Percentiles rank a stretch among this genome's conserved stretches.
Evolutionary conservation across 2,888 invertebrate genomes (phyloP).

Genomic region (Ennomos erosarius): DNA sequence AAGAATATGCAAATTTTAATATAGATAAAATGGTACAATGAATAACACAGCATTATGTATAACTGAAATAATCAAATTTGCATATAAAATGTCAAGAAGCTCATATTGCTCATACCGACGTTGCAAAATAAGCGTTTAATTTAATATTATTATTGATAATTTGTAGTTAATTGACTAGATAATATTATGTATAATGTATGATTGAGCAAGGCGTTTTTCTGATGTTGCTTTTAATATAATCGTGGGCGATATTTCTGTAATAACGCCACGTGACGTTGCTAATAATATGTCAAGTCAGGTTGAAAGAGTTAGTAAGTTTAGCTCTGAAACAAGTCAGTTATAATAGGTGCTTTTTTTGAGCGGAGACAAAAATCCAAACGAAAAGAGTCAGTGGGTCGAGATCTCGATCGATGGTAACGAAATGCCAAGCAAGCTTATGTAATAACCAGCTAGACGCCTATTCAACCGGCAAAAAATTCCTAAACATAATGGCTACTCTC

Average conservation of each 20-base stretch:
- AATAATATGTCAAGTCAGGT: too few species aligned
- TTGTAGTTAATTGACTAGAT: background rate
- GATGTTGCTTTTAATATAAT: background rate
- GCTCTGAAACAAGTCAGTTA: background rate
- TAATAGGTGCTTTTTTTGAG: too few species aligned
- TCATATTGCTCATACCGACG: constrained; percentile 17
- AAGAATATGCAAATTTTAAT: constrained; percentile 24
- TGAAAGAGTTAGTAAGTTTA: too few species aligned
- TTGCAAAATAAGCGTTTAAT: constrained; percentile 15
- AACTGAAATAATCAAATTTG: constrained; percentile 33
- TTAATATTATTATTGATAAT: constrained; percentile 18
- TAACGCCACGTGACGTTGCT: background rate
- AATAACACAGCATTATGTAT: constrained; percentile 25
- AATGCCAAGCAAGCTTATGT: constrained; percentile 60
- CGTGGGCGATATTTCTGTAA: constrained; percentile 2
- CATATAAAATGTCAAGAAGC: constrained; percentile 34
- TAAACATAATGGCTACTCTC: constrained; percentile 64
- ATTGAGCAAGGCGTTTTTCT: constrained; percentile 15
- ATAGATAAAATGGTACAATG: constrained; percentile 20
- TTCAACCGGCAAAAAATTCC: constrained; percentile 55
- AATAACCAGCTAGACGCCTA: constrained; percentile 63
- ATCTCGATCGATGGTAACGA: constrained; percentile 48
- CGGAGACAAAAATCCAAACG: constrained; percentile 45
- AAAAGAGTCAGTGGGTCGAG: constrained; percentile 50
- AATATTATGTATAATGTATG: constrained; percentile 5